phyloP scores from a whole-genome alignment of 2,797 vertebrate species.

The Myotis findleyi region DNA sequence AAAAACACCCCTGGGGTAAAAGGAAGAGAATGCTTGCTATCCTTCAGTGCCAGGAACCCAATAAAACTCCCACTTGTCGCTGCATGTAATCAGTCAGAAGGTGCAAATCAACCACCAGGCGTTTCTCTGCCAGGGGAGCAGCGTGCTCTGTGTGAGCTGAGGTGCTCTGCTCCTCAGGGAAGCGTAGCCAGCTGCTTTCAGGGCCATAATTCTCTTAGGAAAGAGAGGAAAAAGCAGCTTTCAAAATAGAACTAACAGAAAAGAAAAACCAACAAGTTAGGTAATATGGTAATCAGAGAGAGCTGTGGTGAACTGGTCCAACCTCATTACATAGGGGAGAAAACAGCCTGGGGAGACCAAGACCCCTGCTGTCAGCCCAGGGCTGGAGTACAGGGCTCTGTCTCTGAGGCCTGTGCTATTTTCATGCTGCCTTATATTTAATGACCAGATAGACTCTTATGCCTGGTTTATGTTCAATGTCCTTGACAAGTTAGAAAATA shows the following conservation, averaged over 20 bases:
- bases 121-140: slow-evolving; percentile 35
- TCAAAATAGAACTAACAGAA: slow-evolving; percentile 48
- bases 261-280: slow-evolving; percentile 12
- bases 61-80: slow-evolving; percentile 54
- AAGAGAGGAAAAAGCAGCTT: slow-evolving; percentile 36
- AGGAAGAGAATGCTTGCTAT: slow-evolving; percentile 42
- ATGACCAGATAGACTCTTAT: neutral
- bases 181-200: slow-evolving; percentile 60
- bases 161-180: neutral
- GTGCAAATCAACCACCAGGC: slow-evolving; percentile 47
- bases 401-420: neutral
- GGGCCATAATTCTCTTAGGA: slow-evolving; percentile 32
- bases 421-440: neutral
- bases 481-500: neutral
- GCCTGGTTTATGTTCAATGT: neutral
- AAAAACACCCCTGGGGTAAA: slow-evolving; percentile 57
- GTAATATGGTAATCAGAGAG: neutral
- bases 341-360: neutral
- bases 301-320: neutral
- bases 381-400: neutral
- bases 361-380: neutral
- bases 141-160: neutral
- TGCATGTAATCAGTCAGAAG: slow-evolving; percentile 12
- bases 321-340: neutral
- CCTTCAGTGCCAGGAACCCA: slow-evolving; percentile 19